A percentile compares a stretch with the other conserved stretches of the same genome.
Evolutionary conservation across 2,797 vertebrate genomes (phyloP).

Genomic region (Fringilla coelebs): DNA sequence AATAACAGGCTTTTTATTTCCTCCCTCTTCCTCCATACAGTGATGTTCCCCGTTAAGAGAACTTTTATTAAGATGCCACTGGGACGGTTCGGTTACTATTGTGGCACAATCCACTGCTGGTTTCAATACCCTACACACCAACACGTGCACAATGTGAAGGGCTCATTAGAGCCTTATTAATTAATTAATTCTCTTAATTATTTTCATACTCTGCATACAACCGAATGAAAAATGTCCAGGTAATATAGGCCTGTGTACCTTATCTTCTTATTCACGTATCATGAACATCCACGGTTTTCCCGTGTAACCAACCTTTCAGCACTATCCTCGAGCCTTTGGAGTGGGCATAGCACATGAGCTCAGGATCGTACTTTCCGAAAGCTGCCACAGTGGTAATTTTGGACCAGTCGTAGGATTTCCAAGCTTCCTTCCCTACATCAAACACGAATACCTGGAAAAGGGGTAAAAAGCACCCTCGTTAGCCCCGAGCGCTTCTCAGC

Average conservation of each 20-base stretch:
- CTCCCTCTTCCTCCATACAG: background rate
- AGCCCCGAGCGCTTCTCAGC: background rate
- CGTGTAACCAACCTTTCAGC: constrained; percentile 82
- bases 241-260: rapidly evolving
- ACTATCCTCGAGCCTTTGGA: constrained; percentile 87
- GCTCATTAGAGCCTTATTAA: background rate
- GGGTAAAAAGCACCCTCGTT: background rate
- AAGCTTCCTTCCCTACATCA: constrained; percentile 84
- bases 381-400: constrained; percentile 88
- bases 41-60: background rate
- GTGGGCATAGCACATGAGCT: constrained; percentile 92
- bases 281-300: rapidly evolving
- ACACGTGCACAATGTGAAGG: background rate
- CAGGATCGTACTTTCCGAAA: constrained; percentile 87
- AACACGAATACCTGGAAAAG: constrained; percentile 87
- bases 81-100: background rate
- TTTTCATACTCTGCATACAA: background rate
- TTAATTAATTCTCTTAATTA: background rate
- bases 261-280: rapidly evolving
- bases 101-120: background rate
- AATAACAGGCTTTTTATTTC: background rate
- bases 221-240: background rate
- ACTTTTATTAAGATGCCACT: background rate
- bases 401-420: constrained; percentile 92
- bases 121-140: background rate